Conservation (phyloP, 1,140 invertebrate species). For the Microplitis mediator region DNA sequence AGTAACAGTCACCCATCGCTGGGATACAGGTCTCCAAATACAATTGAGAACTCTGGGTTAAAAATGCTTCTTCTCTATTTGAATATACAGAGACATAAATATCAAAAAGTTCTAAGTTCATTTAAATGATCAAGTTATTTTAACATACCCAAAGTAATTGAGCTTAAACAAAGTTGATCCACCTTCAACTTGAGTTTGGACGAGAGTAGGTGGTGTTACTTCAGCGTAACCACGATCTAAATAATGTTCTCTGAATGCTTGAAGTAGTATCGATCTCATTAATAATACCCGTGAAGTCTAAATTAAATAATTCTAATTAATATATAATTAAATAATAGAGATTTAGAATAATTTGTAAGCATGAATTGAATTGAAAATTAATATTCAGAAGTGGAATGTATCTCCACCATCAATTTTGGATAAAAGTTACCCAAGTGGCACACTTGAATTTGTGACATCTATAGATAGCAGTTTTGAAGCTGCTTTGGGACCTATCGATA, state of each 20-base stretch:
- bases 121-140: conserved; percentile 10
- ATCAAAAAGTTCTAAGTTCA: background rate
- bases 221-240: conserved; percentile 85
- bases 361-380: no score
- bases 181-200: conserved; percentile 96
- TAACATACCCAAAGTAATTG: conserved; percentile 88
- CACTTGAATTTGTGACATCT: no score
- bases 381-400: no score
- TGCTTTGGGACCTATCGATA: no score
- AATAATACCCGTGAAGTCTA: conserved; percentile 88
- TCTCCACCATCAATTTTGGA: no score
- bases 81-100: conserved; percentile 19
- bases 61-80: conserved; percentile 84
- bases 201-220: conserved; percentile 95
- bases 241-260: conserved; percentile 95
- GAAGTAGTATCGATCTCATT: conserved; percentile 85
- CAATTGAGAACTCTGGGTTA: conserved; percentile 98
- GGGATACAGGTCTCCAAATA: conserved; percentile 97
- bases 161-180: conserved; percentile 97
- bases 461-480: no score
- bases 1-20: conserved; percentile 95
- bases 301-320: conserved; percentile 32
- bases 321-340: no score
- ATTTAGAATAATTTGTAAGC: no score
- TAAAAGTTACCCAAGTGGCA: no score